Evolutionary conservation across 92 coral and sea anemone species (phyloP).

Genomic region (Actinernus sp.): DNA sequence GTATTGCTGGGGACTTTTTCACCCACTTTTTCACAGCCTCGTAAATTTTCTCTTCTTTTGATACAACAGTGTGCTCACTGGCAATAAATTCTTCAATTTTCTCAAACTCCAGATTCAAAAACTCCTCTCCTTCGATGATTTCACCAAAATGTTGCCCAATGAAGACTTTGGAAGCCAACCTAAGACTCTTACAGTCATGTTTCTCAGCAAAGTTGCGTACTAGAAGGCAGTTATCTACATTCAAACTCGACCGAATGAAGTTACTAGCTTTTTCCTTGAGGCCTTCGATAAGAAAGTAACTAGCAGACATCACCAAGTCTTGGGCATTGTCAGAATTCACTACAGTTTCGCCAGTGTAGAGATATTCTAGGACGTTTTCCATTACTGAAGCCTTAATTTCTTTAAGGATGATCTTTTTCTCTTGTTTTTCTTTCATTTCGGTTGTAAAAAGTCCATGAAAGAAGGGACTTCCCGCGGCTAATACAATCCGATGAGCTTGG

Average conservation of each 20-base stretch:
- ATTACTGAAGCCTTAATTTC: slow-evolving; percentile 15
- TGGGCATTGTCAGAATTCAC: slow-evolving; percentile 18
- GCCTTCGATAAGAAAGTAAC: slow-evolving; percentile 22
- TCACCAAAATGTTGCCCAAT: slow-evolving; percentile 12
- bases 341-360: slow-evolving; percentile 40
- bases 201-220: slow-evolving; percentile 29
- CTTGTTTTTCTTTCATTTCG: slow-evolving; percentile 34
- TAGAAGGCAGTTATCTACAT: slow-evolving; percentile 14
- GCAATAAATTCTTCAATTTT: slow-evolving; percentile 15
- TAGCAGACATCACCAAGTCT: slow-evolving; percentile 10
- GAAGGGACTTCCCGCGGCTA: slow-evolving; percentile 33
- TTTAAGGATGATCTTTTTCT: slow-evolving; percentile 9
- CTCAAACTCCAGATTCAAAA: slow-evolving; percentile 16
- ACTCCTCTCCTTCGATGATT: slow-evolving; percentile 16
- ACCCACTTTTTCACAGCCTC: slow-evolving; percentile 33
- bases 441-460: slow-evolving; percentile 23
- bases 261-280: slow-evolving; percentile 24
- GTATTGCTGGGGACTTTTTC: slow-evolving; percentile 5
- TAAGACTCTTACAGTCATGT: slow-evolving; percentile 20
- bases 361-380: slow-evolving; percentile 24
- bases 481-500: slow-evolving; percentile 28
- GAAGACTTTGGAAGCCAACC: slow-evolving; percentile 3
- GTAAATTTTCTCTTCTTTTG: slow-evolving; percentile 23
- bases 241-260: slow-evolving; percentile 11
- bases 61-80: slow-evolving; percentile 8